Base-by-base conservation (phyloP, 1,140 invertebrate species). In the Drosophila serrata region DNA sequence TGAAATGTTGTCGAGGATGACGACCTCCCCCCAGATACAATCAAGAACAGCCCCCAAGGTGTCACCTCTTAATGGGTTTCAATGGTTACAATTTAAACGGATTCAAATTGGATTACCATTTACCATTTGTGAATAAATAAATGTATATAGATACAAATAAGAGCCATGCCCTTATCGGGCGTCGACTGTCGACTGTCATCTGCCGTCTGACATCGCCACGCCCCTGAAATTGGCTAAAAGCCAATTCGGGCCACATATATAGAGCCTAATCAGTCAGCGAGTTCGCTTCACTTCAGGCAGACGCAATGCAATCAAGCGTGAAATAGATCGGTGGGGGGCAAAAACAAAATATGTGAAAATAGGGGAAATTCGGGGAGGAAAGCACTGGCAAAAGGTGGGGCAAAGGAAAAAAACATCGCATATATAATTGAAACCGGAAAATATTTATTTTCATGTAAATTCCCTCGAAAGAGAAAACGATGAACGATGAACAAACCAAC, bases 391-490 rank as follows among this genome's bases (percentile, higher is more conserved):
- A 19, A 70, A 56, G 68, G 58, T 53, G 65, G 75, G 75, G 58
- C 75, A 59, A 43, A 65, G 60, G 48, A 39, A 55, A 51, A 62
- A 43, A 42, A 55, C 59, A 85, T 70, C 55, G 70, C 64, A 84
- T 72, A 88, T 86, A 85, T 90, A 91, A 91, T 91, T 91, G 87
- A 90, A 90, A 90, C 86, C 86, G 86, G 86, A 90, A 90, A 90
- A 90, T 88, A 90, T 90, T 91, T 82, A 90, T 90, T 90, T 90
- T 87, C 86, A 91, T 91, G 88, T 90, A 90, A 91, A 90, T 87
- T 91, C 84, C 75, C 84, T 80, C 24, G 17, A 75, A 90, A 31
- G 15, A 61, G 59, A 39, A 31, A 53, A 35, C 49, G 33, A 55
- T 48, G 42, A 43, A 65, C 31, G 42, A 4, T 24, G n/a, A 65